A percentile compares a stretch with the other conserved stretches of the same genome.
phyloP scores from a whole-genome alignment of 2,797 vertebrate genomes.

The Sebastes vulpes region DNA sequence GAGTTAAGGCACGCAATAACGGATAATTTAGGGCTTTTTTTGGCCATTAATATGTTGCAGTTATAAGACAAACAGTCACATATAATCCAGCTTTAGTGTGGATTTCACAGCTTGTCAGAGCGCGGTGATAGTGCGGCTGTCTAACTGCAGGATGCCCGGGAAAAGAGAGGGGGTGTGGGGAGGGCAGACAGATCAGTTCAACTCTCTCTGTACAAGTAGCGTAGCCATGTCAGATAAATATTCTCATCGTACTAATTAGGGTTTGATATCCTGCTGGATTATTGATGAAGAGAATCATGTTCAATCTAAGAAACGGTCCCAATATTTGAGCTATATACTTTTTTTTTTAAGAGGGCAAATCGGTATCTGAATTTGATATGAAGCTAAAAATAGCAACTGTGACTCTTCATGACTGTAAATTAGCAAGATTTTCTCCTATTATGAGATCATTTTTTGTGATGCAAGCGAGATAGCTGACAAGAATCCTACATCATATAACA shows the following conservation, averaged over 20 bases:
- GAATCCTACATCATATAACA: neutral
- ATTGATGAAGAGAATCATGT: constrained; percentile 70
- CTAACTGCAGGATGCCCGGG: constrained; percentile 31
- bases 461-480: neutral
- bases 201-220: constrained; percentile 39
- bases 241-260: constrained; percentile 39
- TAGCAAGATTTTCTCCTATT: neutral
- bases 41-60: constrained; percentile 56
- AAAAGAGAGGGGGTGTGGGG: neutral
- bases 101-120: constrained; percentile 61
- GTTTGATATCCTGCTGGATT: constrained; percentile 75
- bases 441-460: neutral
- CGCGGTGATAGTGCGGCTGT: constrained; percentile 24
- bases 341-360: constrained; percentile 27
- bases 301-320: constrained; percentile 44
- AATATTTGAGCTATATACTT: constrained; percentile 32
- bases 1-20: constrained; percentile 65
- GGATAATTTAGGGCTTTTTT: constrained; percentile 78
- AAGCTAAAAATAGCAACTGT: constrained; percentile 20
- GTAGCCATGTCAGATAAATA: constrained; percentile 64
- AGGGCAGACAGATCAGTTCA: constrained; percentile 27
- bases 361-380: constrained; percentile 26
- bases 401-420: constrained; percentile 16
- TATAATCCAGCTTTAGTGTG: constrained; percentile 52
- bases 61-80: constrained; percentile 60